phyloP scores from a whole-genome alignment of 2,888 invertebrate genomes.

The Lasioglossum oenotherae region DNA sequence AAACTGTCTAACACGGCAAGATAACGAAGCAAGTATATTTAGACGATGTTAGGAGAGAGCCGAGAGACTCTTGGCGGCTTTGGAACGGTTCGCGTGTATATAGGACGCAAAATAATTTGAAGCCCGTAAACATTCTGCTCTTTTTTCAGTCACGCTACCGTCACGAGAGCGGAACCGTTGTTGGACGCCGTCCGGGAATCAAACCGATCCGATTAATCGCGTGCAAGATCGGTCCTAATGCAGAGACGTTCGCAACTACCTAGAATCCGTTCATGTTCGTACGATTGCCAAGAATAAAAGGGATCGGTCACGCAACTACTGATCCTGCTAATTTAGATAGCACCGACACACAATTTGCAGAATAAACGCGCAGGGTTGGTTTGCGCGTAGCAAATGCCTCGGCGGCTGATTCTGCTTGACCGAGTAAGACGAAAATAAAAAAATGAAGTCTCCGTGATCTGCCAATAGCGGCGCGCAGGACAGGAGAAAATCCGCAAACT shows the following conservation, averaged over 20 bases:
- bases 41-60: neutral
- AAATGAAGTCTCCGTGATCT: neutral
- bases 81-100: neutral
- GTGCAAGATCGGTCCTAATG: constrained; percentile 1
- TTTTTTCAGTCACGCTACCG: neutral
- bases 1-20: neutral
- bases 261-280: neutral
- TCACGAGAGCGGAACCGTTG: neutral
- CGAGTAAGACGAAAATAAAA: neutral
- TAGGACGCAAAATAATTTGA: neutral
- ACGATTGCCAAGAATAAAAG: constrained; percentile 36
- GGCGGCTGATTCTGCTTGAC: neutral
- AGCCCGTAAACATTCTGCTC: neutral
- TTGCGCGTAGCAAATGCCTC: neutral
- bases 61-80: neutral
- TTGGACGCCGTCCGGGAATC: neutral
- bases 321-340: constrained; percentile 10
- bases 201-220: neutral
- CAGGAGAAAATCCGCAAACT: neutral
- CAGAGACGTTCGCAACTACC: constrained; percentile 14
- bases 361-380: constrained; percentile 1
- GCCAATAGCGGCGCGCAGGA: neutral
- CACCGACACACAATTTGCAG: constrained; percentile 7
- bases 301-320: constrained; percentile 7
- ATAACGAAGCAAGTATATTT: constrained; percentile 19